Evolutionary conservation across 2,888 invertebrate genomes (phyloP), one percentile per base, ranked within the genome.

Genomic region (Erpobdella octoculata): DNA sequence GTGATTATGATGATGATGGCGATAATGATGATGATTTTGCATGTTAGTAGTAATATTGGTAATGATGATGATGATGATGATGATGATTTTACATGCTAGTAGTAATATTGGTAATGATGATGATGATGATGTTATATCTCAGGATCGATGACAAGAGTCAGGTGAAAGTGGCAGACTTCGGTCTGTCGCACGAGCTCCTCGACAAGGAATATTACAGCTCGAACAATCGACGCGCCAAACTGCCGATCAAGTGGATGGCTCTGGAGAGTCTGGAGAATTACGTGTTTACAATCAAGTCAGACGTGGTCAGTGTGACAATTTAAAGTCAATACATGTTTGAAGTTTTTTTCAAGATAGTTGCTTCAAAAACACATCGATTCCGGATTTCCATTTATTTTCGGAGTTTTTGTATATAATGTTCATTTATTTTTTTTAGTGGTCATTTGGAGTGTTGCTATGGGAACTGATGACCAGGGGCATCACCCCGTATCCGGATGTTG

Each of bases 121-220:
- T 53, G 53, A n/a, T 48, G 48, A 48, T 48, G 5, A 3, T 48
- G 12, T 9, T 21, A 9, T 12, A n/a, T 9, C n/a, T 33, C 74
- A 85, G 85, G 84, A 77, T 86, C 62, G 85, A 84, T 72, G 83
- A 83, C 48, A 78, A 81, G 25, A 80, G 83, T 68, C 77, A 79
- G 21, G 84, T 84, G 12, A 85, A 85, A 77, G 85, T 86, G 12
- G 86, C 86, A 3, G 87, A 87, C 77, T 87, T 87, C 79, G 87
- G 87, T 9, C 78, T 87, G 71, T 85, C 86, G 1, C 80, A 86
- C n/a, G 85, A 86, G 77, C 82, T 87, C 53, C 84, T 85, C 74
- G 85, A 86, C 74, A 83, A 83, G 73, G 85, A 85, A 74, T 84
- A 85, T 74, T 86, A 86, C 78, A 83, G 84, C 68, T 81, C 81